These are phyloP conservation scores for Nesidiocoris tenuis DNA, from an alignment of 2,888 invertebrate species.

Conservation along the genomic window DNA sequence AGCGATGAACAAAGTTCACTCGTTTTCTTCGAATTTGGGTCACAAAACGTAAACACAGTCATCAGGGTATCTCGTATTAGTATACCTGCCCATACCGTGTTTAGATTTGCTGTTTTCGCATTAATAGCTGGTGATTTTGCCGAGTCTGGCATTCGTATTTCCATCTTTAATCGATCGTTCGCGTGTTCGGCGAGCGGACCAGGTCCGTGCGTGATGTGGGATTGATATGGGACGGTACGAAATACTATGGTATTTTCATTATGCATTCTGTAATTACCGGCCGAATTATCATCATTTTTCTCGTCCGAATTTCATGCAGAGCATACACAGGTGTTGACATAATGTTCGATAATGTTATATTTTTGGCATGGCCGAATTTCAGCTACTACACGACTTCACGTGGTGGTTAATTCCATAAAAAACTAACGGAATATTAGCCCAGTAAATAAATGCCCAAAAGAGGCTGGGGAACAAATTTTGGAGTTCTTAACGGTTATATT, in stretches of 20 bases:
- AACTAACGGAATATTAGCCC: too few species aligned
- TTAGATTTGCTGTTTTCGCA: constrained; percentile 9
- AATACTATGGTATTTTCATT: constrained; percentile 9
- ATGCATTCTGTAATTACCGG: neutral
- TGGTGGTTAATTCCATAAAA: too few species aligned
- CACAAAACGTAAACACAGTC: constrained; percentile 1
- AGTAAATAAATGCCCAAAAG: too few species aligned
- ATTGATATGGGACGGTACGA: neutral
- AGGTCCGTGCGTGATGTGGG: constrained; percentile 9
- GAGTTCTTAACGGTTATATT: too few species aligned
- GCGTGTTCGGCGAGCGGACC: neutral
- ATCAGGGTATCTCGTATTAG: neutral
- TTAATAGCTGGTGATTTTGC: neutral
- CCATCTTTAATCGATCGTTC: constrained; percentile 16
- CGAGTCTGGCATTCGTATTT: neutral
- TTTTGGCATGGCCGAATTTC: too few species aligned
- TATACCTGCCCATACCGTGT: neutral
- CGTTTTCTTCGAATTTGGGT: constrained; percentile 3
- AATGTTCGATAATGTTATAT: neutral
- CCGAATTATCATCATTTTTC: too few species aligned
- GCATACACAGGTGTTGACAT: neutral
- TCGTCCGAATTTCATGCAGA: too few species aligned
- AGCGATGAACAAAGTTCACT: too few species aligned
- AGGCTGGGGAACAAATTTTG: too few species aligned
- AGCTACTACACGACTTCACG: too few species aligned